A percentile compares a stretch with the other conserved stretches of the same genome.
Conservation (phyloP, 2,113 vertebrate genomes). For the Nothocercus julius region DNA sequence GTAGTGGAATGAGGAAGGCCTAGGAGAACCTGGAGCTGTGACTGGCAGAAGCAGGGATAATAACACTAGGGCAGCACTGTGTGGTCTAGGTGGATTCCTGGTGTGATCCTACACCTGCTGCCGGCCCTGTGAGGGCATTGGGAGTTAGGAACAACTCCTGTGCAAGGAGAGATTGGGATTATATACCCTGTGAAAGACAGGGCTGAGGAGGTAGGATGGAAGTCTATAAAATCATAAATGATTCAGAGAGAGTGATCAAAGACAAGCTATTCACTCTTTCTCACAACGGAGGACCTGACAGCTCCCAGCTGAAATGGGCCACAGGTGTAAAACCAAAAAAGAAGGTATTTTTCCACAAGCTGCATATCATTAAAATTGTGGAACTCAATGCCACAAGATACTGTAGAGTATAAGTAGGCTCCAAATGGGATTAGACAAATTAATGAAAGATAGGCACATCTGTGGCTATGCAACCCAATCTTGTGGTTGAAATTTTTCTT, state of each 20-base stretch:
- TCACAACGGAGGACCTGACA: background rate
- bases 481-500: slow-evolving; percentile 37
- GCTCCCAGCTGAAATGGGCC: slow-evolving; percentile 31
- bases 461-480: slow-evolving; percentile 17
- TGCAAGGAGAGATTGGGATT: background rate
- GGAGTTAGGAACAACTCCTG: background rate
- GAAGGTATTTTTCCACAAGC: background rate
- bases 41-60: background rate
- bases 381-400: background rate
- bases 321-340: slow-evolving; percentile 53
- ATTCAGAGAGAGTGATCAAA: background rate
- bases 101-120: background rate
- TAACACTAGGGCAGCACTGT: background rate
- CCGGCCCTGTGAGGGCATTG: background rate
- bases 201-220: background rate
- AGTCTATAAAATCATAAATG: background rate
- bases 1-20: background rate
- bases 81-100: background rate
- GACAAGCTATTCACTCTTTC: slow-evolving; percentile 10
- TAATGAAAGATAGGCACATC: slow-evolving; percentile 9
- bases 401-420: slow-evolving; percentile 4
- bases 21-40: background rate
- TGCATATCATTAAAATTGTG: background rate
- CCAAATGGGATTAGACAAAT: slow-evolving; percentile 40
- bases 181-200: background rate